phyloP scores from a whole-genome alignment of 2,113 vertebrate genomes.

The Anguilla japonica region DNA sequence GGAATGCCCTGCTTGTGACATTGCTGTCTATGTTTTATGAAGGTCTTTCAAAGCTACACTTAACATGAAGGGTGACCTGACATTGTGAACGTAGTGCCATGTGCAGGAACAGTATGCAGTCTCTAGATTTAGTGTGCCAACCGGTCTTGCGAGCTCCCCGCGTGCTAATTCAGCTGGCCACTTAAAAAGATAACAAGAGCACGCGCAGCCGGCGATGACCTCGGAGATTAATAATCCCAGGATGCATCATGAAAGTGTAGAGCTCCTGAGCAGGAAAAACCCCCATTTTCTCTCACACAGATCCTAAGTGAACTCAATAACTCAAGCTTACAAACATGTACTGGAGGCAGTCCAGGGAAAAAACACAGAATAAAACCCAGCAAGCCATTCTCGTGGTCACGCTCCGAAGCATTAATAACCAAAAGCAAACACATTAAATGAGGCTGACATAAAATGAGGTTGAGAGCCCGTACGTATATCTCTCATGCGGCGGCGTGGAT shows the following conservation, averaged over 20 bases:
- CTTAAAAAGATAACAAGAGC: not conserved
- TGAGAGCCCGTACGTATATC: not conserved
- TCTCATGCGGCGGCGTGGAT: not conserved
- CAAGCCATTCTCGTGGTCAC: constrained; percentile 20
- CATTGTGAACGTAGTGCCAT: not conserved
- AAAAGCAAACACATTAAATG: not conserved
- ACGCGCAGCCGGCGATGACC: not conserved
- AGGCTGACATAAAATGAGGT: not conserved
- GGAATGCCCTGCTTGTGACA: not conserved
- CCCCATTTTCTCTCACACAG: constrained; percentile 68
- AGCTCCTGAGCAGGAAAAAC: constrained; percentile 47
- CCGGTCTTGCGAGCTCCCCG: not conserved
- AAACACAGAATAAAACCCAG: constrained; percentile 34
- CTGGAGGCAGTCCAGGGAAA: constrained; percentile 5
- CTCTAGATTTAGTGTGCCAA: not conserved
- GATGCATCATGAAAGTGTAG: not conserved
- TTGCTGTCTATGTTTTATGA: not conserved
- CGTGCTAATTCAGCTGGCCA: not conserved
- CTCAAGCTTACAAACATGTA: constrained; percentile 57
- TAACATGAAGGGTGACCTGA: not conserved
- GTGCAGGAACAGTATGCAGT: not conserved
- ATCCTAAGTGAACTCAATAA: constrained; percentile 62
- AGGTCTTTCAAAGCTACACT: not conserved
- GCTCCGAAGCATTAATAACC: not conserved
- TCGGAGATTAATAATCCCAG: constrained; percentile 68